phyloP scores from a whole-genome alignment of 2,797 vertebrate genomes.

The Ctenochaetus hawaiiensis region DNA sequence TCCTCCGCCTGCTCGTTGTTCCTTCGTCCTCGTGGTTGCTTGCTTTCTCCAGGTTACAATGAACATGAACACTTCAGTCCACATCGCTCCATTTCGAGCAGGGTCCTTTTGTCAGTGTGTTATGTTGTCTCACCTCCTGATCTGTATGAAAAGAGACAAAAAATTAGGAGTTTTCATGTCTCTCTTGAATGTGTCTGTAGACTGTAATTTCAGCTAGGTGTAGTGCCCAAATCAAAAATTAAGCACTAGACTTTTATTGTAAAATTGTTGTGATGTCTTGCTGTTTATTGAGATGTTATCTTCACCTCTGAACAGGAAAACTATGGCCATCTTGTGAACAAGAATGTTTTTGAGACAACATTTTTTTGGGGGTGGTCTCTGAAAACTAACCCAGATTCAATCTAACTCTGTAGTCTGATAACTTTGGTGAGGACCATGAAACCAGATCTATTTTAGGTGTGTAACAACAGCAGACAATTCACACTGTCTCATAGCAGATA shows the following conservation, averaged over 20 bases:
- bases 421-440: too few relatives aligned
- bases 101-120: constrained; percentile 49
- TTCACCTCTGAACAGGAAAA: background rate
- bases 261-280: background rate
- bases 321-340: background rate
- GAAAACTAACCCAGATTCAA: too few relatives aligned
- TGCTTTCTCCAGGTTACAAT: constrained; percentile 73
- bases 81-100: constrained; percentile 80
- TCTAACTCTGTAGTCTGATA: too few relatives aligned
- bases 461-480: too few relatives aligned
- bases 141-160: constrained; percentile 48
- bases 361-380: background rate
- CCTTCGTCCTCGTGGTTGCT: constrained; percentile 82
- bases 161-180: constrained; percentile 18
- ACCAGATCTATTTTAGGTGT: too few relatives aligned
- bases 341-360: background rate
- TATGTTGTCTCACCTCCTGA: constrained; percentile 38
- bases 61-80: constrained; percentile 72
- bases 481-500: too few relatives aligned
- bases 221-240: background rate
- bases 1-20: constrained; percentile 72
- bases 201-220: background rate
- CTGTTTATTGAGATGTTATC: background rate
- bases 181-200: background rate
- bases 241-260: background rate